phyloP scores from a whole-genome alignment of 2,797 vertebrate genomes.

The Scolopax rusticola region DNA sequence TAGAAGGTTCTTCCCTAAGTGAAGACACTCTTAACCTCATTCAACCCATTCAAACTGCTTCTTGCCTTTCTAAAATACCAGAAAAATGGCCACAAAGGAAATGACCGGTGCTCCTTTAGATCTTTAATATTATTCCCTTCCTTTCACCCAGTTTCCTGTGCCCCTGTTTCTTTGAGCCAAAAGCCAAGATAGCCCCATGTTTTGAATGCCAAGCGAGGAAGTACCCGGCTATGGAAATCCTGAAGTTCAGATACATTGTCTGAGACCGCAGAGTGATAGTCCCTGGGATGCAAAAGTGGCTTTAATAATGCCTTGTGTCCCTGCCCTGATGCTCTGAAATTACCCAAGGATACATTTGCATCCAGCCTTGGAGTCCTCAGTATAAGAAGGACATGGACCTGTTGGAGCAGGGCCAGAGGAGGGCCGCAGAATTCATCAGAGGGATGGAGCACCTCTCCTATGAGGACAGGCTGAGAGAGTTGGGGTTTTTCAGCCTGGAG shows the following conservation, averaged over 20 bases:
- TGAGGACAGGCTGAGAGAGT: background rate
- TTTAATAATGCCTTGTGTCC: background rate
- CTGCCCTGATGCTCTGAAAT: background rate
- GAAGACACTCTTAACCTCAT: background rate
- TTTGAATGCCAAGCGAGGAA: background rate
- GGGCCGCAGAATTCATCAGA: background rate
- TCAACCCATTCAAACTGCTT: background rate
- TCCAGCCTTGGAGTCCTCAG: background rate
- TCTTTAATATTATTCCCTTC: background rate
- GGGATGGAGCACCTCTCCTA: background rate
- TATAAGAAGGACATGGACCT: background rate
- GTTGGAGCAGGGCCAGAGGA: background rate
- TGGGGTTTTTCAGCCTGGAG: background rate
- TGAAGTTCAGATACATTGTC: background rate
- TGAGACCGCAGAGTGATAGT: background rate
- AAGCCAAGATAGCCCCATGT: background rate
- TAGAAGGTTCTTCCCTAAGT: background rate
- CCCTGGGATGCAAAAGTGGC: background rate
- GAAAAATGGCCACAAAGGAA: background rate
- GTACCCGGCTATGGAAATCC: background rate
- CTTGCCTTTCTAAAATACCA: background rate
- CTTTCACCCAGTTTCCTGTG: background rate
- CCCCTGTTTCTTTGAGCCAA: background rate
- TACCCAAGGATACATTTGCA: background rate
- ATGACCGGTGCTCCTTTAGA: background rate